phyloP scores from a whole-genome alignment of 2,113 vertebrate species.

The Acrocephalus arundinaceus region DNA sequence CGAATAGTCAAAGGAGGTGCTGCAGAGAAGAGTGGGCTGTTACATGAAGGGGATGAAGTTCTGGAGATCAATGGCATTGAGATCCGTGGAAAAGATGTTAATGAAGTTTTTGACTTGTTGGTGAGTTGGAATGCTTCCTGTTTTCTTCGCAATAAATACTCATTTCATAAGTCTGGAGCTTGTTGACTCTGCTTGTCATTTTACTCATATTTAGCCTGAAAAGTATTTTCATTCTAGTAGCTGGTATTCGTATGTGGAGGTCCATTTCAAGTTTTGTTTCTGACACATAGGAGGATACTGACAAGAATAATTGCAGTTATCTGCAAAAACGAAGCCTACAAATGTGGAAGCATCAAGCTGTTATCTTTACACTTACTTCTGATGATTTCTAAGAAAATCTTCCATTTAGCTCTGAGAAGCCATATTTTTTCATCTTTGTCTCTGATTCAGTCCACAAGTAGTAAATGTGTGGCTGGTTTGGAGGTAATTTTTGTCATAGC shows the following conservation, averaged over 20 bases:
- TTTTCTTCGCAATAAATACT: background rate
- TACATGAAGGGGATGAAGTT: conserved; percentile 95
- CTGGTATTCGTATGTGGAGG: background rate
- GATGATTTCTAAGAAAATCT: background rate
- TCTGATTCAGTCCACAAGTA: background rate
- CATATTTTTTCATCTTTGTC: background rate
- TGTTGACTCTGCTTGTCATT: background rate
- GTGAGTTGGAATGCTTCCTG: conserved; percentile 71
- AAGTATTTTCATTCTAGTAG: background rate
- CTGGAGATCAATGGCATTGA: conserved; percentile 92
- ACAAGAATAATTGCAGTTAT: background rate
- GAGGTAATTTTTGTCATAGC: background rate
- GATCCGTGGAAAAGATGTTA: conserved; percentile 92
- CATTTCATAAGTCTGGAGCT: background rate
- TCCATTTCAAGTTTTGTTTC: background rate
- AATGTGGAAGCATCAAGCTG: background rate
- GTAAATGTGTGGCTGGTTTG: background rate
- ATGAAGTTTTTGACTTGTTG: conserved; percentile 94
- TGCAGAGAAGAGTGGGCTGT: conserved; percentile 89
- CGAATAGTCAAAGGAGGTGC: conserved; percentile 94
- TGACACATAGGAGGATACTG: background rate
- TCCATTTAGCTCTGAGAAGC: background rate
- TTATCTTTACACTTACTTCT: background rate
- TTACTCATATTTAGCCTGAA: background rate
- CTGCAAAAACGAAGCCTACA: background rate